Conservation (phyloP, 2,797 vertebrate species). For the Pseudocheirus occidentalis region DNA sequence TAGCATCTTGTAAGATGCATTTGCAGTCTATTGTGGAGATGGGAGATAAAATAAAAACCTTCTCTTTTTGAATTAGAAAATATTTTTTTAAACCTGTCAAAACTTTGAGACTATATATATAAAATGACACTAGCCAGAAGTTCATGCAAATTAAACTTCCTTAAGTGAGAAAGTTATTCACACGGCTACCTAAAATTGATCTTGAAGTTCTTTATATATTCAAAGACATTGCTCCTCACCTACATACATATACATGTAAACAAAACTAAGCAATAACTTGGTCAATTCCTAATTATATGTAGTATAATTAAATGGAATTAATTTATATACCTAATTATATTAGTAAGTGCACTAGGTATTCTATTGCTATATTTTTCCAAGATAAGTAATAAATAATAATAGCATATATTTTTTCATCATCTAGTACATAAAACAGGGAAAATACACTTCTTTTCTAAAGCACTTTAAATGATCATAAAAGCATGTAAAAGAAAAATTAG, state of each 20-base stretch:
- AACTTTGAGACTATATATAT: constrained; percentile 14
- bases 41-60: constrained; percentile 14
- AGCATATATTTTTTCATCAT: background rate
- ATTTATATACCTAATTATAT: background rate
- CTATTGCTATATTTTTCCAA: constrained; percentile 25
- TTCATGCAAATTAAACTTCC: constrained; percentile 37
- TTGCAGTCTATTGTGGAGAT: background rate
- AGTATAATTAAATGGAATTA: too few relatives aligned
- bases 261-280: constrained; percentile 11
- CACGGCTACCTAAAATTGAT: background rate
- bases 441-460: constrained; percentile 44
- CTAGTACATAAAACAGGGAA: background rate
- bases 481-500: constrained; percentile 34
- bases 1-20: background rate
- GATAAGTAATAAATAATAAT: background rate
- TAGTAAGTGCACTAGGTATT: background rate
- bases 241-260: background rate
- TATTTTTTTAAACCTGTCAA: constrained; percentile 44
- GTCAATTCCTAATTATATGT: background rate
- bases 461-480: background rate
- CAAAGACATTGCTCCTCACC: constrained; percentile 24
- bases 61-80: constrained; percentile 54
- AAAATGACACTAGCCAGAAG: constrained; percentile 55
- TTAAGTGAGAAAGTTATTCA: constrained; percentile 60
- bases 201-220: constrained; percentile 50